phyloP scores from a whole-genome alignment of 2,113 vertebrate genomes.

The Lontra canadensis region DNA sequence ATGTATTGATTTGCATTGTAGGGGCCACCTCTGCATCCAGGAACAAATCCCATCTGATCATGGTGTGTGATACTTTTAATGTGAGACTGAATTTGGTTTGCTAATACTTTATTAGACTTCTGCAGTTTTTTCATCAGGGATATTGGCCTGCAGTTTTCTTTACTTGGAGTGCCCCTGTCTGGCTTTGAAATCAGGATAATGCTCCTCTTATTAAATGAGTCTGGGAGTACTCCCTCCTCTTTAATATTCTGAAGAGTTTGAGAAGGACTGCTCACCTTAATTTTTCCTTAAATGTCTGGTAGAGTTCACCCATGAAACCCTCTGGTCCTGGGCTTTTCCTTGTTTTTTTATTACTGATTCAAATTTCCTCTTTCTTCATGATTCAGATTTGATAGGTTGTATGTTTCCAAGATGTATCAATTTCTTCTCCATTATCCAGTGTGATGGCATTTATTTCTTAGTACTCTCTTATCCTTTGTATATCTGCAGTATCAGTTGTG shows the following conservation, averaged over 20 bases:
- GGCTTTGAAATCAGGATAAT: neutral
- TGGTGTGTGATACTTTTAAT: neutral
- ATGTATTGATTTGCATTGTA: neutral
- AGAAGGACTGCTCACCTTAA: neutral
- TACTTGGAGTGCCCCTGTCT: neutral
- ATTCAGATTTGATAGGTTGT: neutral
- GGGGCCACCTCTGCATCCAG: neutral
- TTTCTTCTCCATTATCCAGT: neutral
- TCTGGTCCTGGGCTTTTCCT: neutral
- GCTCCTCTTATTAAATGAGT: neutral
- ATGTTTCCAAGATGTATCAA: neutral
- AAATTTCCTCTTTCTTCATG: neutral
- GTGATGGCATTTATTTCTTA: neutral
- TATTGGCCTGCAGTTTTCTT: neutral
- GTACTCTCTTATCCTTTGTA: neutral
- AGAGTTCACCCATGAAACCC: neutral
- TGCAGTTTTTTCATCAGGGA: neutral
- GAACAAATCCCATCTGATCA: neutral
- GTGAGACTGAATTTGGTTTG: neutral
- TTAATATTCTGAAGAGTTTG: neutral
- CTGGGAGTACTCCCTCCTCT: neutral
- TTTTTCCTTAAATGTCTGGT: neutral
- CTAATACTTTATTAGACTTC: neutral
- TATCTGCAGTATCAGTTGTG: neutral
- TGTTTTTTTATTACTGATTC: neutral